Evolutionary conservation across 2,888 invertebrate genomes (phyloP).

Genomic region (Drosophila kambysellisi): DNA sequence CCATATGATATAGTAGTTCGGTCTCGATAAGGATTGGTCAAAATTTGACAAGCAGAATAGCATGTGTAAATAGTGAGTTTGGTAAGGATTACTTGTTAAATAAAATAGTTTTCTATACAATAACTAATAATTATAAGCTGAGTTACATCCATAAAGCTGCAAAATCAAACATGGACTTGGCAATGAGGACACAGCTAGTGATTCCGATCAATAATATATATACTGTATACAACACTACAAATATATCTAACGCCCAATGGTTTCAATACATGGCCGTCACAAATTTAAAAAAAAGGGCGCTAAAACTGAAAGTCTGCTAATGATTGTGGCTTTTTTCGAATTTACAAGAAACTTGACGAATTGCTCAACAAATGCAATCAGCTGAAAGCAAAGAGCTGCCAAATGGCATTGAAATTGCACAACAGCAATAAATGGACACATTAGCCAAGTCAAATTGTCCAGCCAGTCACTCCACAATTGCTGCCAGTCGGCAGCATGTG

Average conservation of each 20-base stretch:
- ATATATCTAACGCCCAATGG: constrained; percentile 12
- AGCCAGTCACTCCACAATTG: constrained; percentile 32
- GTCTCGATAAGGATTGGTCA: background rate
- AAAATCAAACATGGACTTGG: background rate
- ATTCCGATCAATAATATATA: background rate
- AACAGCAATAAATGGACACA: constrained; percentile 52
- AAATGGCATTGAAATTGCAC: constrained; percentile 71
- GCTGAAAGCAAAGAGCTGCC: constrained; percentile 38
- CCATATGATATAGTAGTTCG: background rate
- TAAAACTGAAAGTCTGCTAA: constrained; percentile 21
- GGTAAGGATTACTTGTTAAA: background rate
- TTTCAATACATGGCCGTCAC: background rate
- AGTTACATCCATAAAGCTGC: background rate
- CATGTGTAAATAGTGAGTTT: background rate
- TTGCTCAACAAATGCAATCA: constrained; percentile 54
- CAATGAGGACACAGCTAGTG: background rate
- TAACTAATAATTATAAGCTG: background rate
- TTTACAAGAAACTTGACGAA: constrained; percentile 37
- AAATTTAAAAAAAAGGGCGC: constrained; percentile 5
- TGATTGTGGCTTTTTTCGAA: constrained; percentile 34
- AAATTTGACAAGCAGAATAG: background rate
- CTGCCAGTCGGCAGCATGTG: constrained; percentile 24
- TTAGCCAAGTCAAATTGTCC: constrained; percentile 49
- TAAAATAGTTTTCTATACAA: background rate
- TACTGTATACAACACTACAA: background rate